Conservation (phyloP, 2,888 invertebrate species). For the Corbicula japonica region DNA sequence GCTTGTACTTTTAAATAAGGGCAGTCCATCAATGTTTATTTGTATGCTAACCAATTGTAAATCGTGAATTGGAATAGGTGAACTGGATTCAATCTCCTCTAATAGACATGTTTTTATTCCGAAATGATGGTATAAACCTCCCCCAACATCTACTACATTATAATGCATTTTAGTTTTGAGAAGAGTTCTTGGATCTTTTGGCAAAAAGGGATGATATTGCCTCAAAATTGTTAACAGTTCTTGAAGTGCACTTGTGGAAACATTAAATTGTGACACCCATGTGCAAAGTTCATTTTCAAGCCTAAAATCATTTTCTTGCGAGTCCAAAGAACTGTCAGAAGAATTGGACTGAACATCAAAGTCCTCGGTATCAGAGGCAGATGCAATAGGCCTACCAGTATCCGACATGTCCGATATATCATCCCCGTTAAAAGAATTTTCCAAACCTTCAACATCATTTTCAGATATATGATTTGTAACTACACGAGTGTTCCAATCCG, state of each 20-base stretch:
- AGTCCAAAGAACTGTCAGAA: background rate
- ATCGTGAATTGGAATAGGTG: background rate
- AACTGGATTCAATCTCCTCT: background rate
- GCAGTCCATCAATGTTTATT: slow-evolving; percentile 56
- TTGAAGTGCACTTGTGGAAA: slow-evolving; percentile 17
- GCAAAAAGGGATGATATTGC: slow-evolving; percentile 29
- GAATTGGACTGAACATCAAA: background rate
- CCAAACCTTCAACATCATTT: background rate
- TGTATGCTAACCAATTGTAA: slow-evolving; percentile 5
- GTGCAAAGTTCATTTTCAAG: slow-evolving; percentile 7
- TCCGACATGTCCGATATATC: background rate
- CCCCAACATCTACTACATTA: slow-evolving; percentile 23
- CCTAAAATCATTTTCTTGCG: background rate
- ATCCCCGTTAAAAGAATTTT: background rate
- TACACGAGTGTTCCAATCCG: background rate
- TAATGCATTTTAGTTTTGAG: slow-evolving; percentile 30
- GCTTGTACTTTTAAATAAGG: slow-evolving; percentile 45
- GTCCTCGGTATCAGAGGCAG: background rate
- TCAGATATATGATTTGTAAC: background rate
- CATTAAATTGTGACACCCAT: slow-evolving; percentile 21
- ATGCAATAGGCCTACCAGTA: background rate
- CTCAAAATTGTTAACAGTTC: slow-evolving; percentile 21
- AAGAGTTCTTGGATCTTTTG: slow-evolving; percentile 52
- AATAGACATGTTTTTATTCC: slow-evolving; percentile 21
- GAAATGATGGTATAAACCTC: slow-evolving; percentile 55